Percentiles rank a stretch among this genome's conserved stretches.
These are phyloP conservation scores for Acipenser oxyrinchus DNA, from an alignment of 2,797 vertebrate species.

Conservation along the genomic window DNA sequence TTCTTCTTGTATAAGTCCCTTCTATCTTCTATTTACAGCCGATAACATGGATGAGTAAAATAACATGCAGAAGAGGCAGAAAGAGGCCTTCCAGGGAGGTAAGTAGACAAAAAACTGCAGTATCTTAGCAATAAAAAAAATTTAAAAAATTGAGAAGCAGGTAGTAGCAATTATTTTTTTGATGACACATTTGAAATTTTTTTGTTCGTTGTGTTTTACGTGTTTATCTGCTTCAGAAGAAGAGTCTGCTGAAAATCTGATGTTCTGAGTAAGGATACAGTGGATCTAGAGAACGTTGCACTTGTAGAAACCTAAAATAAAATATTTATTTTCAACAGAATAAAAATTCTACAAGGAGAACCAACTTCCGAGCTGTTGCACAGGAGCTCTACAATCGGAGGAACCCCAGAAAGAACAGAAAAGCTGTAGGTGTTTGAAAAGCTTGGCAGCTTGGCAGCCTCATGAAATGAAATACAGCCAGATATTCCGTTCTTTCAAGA, in stretches of 20 bases:
- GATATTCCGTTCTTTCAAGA: conserved; percentile 11
- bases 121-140: no score
- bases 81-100: conserved; percentile 30
- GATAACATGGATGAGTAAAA: conserved; percentile 23
- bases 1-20: neutral
- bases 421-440: neutral
- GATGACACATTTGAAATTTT: no score
- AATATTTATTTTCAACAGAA: conserved; percentile 24
- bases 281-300: no score
- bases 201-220: conserved; percentile 9
- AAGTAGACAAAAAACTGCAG: neutral
- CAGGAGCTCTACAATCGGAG: conserved; percentile 50
- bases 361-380: conserved; percentile 48
- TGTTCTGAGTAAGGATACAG: no score
- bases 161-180: no score
- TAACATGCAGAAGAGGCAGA: conserved; percentile 10
- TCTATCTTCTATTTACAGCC: conserved; percentile 28
- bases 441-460: no score
- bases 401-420: conserved; percentile 29
- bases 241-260: no score
- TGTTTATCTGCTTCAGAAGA: no score
- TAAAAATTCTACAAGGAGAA: conserved; percentile 19
- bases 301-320: no score
- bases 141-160: no score
- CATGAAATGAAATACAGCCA: neutral